A percentile compares a stretch with the other conserved stretches of the same genome.
Conservation (phyloP, 2,113 vertebrate genomes). For the Gadus chalcogrammus region DNA sequence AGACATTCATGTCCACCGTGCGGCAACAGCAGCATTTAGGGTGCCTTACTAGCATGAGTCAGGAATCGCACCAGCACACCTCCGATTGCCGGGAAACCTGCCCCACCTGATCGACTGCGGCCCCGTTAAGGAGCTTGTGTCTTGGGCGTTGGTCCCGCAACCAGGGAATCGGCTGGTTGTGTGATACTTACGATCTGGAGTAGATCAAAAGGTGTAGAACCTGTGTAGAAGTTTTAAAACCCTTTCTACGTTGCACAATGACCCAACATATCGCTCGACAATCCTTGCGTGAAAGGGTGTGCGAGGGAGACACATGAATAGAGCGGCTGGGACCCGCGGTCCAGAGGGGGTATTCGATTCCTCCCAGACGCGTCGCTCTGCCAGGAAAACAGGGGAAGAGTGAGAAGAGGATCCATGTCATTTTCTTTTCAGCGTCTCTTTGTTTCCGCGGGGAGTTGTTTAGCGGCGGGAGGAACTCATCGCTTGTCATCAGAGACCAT, state of each 20-base stretch:
- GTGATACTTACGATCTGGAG: no score
- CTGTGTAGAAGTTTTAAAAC: slow-evolving; percentile 8
- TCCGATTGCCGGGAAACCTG: no score
- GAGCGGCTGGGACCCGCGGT: no score
- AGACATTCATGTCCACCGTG: no score
- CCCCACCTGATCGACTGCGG: no score
- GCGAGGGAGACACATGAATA: no score
- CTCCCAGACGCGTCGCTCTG: slow-evolving; percentile 26
- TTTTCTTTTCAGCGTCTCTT: slow-evolving; percentile 29
- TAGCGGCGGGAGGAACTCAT: slow-evolving; percentile 1
- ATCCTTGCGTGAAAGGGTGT: background rate
- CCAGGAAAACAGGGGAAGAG: slow-evolving; percentile 26
- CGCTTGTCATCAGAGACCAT: slow-evolving; percentile 21
- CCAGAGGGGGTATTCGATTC: slow-evolving; percentile 28
- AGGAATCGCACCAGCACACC: no score
- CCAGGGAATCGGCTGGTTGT: no score
- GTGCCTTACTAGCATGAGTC: no score
- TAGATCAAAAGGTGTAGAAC: background rate
- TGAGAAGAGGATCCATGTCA: slow-evolving; percentile 15
- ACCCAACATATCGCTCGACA: slow-evolving; percentile 21
- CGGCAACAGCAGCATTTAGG: no score
- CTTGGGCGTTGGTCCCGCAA: no score
- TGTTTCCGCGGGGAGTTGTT: slow-evolving; percentile 13
- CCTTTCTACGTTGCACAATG: slow-evolving; percentile 19
- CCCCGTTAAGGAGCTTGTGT: no score